Conservation (phyloP, 2,888 invertebrate genomes). For the Subacronicta megacephala region DNA sequence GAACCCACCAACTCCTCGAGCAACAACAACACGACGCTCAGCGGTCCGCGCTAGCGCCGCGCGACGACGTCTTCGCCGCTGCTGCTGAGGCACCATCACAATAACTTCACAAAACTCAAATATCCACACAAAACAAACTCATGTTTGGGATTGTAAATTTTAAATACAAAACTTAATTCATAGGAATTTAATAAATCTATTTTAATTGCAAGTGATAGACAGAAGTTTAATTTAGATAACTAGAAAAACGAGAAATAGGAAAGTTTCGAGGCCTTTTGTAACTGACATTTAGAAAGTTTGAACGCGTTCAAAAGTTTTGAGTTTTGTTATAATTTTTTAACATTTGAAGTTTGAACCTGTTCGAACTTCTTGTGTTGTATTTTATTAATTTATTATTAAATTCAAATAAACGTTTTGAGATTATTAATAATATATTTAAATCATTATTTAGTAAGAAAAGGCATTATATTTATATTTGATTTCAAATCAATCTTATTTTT, state of each 20-base stretch:
- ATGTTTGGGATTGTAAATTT: conserved; percentile 39
- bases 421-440: too few relatives aligned
- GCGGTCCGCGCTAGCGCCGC: conserved; percentile 85
- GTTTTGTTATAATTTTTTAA: too few relatives aligned
- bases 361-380: too few relatives aligned
- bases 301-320: conserved; percentile 64
- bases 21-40: conserved; percentile 95
- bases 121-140: conserved; percentile 46
- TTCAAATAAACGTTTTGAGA: too few relatives aligned
- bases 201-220: conserved; percentile 23
- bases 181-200: conserved; percentile 1
- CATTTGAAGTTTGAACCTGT: too few relatives aligned
- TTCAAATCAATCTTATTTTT: too few relatives aligned
- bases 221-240: conserved; percentile 70
- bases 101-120: conserved; percentile 58
- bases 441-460: too few relatives aligned
- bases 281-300: conserved; percentile 86
- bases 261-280: conserved; percentile 80
- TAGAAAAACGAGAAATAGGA: conserved; percentile 83
- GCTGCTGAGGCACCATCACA: conserved; percentile 86
- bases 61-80: conserved; percentile 82
- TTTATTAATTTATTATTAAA: too few relatives aligned
- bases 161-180: conserved; percentile 23
- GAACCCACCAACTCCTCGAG: conserved; percentile 96
- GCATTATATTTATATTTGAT: too few relatives aligned